A percentile compares a stretch with the other conserved stretches of the same genome.
Evolutionary conservation across 2,113 vertebrate genomes (phyloP).

Genomic region (Phrynocephalus versicolor): DNA sequence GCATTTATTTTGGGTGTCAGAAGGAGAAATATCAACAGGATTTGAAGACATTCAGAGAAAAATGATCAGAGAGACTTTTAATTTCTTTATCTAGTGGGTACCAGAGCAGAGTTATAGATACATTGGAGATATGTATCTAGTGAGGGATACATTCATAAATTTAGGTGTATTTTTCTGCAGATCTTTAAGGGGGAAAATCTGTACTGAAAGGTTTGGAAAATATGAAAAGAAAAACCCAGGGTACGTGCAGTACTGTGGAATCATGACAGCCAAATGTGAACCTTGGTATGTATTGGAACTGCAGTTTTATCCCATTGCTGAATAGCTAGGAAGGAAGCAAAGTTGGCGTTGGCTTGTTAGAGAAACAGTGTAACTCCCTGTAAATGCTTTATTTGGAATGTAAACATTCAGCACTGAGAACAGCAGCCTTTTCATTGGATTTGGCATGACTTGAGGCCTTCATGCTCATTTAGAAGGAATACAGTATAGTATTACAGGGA

Average conservation of each 20-base stretch:
- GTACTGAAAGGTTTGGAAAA: conserved; percentile 12
- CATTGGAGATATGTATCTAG: neutral
- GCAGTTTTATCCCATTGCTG: conserved; percentile 1
- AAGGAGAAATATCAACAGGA: neutral
- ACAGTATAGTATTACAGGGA: neutral
- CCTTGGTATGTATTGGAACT: neutral
- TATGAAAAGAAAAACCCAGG: too few species aligned
- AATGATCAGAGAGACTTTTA: neutral
- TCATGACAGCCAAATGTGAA: neutral
- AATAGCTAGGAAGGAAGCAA: conserved; percentile 8
- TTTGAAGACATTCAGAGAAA: neutral
- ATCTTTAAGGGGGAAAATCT: neutral
- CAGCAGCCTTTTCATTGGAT: conserved; percentile 31
- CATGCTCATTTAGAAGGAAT: neutral
- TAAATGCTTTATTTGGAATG: conserved; percentile 17
- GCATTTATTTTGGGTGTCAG: neutral
- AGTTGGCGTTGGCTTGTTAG: conserved; percentile 2
- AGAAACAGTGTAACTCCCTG: conserved; percentile 3
- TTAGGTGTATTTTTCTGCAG: neutral
- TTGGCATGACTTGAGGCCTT: neutral
- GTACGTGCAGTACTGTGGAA: neutral
- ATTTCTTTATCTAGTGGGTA: neutral
- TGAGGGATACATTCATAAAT: neutral
- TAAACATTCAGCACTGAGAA: conserved; percentile 44
- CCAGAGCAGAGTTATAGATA: neutral